Evolutionary conservation across 2,797 vertebrate genomes (phyloP).

Genomic region (Gallinago nigripennis): DNA sequence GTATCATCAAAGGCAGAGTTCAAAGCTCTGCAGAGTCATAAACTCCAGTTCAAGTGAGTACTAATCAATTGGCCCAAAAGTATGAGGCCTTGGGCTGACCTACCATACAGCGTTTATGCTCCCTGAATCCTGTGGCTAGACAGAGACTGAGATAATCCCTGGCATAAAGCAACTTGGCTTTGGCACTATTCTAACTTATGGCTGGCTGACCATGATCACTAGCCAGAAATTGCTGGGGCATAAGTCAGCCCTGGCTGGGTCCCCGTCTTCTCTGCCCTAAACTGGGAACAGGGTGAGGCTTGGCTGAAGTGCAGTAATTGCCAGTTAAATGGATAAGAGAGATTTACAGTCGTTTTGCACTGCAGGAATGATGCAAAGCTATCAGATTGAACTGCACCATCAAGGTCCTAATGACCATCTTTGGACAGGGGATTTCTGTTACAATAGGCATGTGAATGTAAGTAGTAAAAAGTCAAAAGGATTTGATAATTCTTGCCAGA

Average conservation of each 20-base stretch:
- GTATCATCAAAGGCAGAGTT: constrained; percentile 40
- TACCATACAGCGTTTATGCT: not conserved
- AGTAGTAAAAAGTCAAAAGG: not conserved
- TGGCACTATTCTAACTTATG: not conserved
- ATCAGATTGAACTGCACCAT: not conserved
- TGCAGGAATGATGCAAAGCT: not conserved
- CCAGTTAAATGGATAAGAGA: not conserved
- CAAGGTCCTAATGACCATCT: not conserved
- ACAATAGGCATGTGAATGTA: fast-evolving
- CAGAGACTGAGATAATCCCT: constrained; percentile 28
- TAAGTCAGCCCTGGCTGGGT: constrained; percentile 18
- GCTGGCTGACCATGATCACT: not conserved
- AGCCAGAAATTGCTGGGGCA: constrained; percentile 10
- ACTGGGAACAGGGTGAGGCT: not conserved
- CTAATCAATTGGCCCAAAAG: not conserved
- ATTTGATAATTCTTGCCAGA: not conserved
- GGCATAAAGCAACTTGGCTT: not conserved
- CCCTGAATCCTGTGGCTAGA: not conserved
- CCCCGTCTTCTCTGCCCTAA: not conserved
- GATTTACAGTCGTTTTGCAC: not conserved
- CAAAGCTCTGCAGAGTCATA: constrained; percentile 6
- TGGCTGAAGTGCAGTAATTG: constrained; percentile 1
- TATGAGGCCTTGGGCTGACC: not conserved
- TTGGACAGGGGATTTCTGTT: not conserved
- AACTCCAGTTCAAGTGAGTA: not conserved